Conservation (phyloP, 2,797 vertebrate genomes). For the Babyrousa celebensis region DNA sequence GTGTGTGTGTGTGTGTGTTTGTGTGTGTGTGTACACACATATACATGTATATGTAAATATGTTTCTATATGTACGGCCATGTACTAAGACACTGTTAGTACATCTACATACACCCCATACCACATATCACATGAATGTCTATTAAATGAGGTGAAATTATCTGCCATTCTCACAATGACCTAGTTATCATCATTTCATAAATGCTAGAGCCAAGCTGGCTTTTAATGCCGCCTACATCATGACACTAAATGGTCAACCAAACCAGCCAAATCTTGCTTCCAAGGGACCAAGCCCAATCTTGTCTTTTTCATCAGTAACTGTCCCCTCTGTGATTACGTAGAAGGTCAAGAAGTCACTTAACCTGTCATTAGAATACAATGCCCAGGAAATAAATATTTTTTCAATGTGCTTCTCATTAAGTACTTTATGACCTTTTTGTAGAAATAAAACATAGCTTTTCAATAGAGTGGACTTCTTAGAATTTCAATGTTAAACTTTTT, state of each 20-base stretch:
- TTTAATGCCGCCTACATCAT: conserved; percentile 16
- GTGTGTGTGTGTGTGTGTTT: not conserved
- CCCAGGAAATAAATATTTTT: not conserved
- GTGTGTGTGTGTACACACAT: not conserved
- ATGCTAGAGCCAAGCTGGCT: not conserved
- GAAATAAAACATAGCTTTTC: conserved; percentile 64
- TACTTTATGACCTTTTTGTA: not conserved
- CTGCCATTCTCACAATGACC: not conserved
- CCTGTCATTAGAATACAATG: not conserved
- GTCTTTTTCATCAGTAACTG: not conserved
- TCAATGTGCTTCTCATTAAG: conserved; percentile 26
- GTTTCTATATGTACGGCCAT: not conserved
- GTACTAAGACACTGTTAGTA: not conserved
- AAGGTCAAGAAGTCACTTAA: not conserved
- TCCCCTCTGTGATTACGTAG: not conserved
- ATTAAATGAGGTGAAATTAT: conserved; percentile 1
- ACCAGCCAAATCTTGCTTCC: not conserved
- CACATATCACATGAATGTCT: not conserved
- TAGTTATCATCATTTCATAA: conserved; percentile 50
- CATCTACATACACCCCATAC: not conserved
- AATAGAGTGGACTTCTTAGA: not conserved
- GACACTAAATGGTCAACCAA: not conserved
- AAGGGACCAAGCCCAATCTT: not conserved
- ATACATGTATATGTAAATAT: not conserved
- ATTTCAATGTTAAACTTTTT: not conserved